Conservation (phyloP, 2,888 invertebrate genomes). For the Parelbella ahira region DNA sequence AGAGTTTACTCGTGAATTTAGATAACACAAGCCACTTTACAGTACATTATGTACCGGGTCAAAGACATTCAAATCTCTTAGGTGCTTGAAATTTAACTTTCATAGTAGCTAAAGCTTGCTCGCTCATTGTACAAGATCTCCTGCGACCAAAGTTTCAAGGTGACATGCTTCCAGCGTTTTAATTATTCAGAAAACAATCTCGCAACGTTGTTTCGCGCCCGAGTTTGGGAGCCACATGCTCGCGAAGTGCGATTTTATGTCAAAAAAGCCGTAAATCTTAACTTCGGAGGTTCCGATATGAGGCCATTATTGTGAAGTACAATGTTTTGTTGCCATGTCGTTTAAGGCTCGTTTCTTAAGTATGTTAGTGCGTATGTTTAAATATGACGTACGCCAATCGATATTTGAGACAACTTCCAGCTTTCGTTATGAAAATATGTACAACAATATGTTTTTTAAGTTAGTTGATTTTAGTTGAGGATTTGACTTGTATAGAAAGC, state of each 20-base stretch:
- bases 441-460: too few relatives aligned
- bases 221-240: constrained; percentile 15
- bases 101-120: constrained; percentile 15
- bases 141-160: constrained; percentile 18
- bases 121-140: constrained; percentile 3
- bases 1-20: constrained; percentile 8
- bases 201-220: constrained; percentile 12
- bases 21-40: constrained; percentile 3
- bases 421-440: too few relatives aligned
- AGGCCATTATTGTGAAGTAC: not conserved
- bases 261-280: constrained; percentile 17
- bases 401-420: too few relatives aligned
- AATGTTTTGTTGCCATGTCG: too few relatives aligned
- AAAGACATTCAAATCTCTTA: constrained; percentile 16
- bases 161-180: constrained; percentile 28
- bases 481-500: too few relatives aligned
- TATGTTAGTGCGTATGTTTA: too few relatives aligned
- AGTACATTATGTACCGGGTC: constrained; percentile 15
- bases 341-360: too few relatives aligned
- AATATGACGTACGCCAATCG: too few relatives aligned
- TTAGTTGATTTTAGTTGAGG: too few relatives aligned
- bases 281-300: not conserved
- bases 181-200: constrained; percentile 36
- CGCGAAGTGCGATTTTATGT: constrained; percentile 9
- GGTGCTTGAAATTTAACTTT: constrained; percentile 22